Evolutionary conservation across 2,797 vertebrate species (phyloP), one percentile per base, ranked within the genome.

Genomic region (Gouania willdenowi): DNA sequence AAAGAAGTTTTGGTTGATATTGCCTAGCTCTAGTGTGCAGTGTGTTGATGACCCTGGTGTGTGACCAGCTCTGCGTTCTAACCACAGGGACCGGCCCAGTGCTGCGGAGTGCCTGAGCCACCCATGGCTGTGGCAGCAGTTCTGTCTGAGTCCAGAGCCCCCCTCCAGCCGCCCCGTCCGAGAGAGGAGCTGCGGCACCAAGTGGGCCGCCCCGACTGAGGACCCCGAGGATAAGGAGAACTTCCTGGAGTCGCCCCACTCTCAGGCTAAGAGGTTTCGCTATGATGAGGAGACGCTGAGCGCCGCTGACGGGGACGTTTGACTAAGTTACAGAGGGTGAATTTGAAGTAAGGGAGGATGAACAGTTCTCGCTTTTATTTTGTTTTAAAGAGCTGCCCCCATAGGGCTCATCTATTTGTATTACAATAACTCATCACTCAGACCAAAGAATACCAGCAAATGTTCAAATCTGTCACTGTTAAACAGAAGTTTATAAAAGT

Each of bases 141-240:
- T 84, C 4, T 67, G 67, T 1, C 63, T 75, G 20, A 75, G 86
- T 23, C 79, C 81, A 20, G 60, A 90, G 61, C 63, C 83, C 51
- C 26, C 83, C 51, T 18, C 51, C 12, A 48, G 61, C 13, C 76
- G 81, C 11, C 3, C 48, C 5, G 7, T 34, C 21, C 75, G 87
- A 5, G 93, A 94, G 19, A 55, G 86, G 52, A 89, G 76, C 66
- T 75, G 67, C 0, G 89, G 79, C 23, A 27, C 37, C 4, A 94
- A 91, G 58, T 72, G 89, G 67, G 59, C 78, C 0, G 89, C 88
- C 19, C 90, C 81, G 0, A 86, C 83, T 0, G 84, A 89, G 2
- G 68, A 90, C 63, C 86, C 60, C 1, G 94, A 95, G 22, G 93
- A 98, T 86, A 98, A 98, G 68, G 94, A 98, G 72, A 97, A 97